Evolutionary conservation across 2,888 invertebrate species (phyloP), one percentile per base, ranked within the genome.

Genomic region (Eilema griseolum): DNA sequence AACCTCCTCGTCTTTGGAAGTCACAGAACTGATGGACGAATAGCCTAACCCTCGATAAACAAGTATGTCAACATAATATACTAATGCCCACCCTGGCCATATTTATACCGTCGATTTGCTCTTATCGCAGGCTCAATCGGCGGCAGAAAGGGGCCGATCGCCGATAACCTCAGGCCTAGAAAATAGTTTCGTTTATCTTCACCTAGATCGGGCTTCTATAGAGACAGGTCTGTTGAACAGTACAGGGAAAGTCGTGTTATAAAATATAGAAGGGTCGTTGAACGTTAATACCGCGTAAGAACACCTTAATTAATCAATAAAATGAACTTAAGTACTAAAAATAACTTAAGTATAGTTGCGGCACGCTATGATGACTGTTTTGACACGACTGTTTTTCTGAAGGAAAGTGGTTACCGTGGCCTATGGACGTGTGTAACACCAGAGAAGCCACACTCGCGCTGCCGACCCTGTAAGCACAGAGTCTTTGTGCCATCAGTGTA

Each of bases 121-220:
- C 61, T 33, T 80, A 73, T 72, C 65, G 61, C 31, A 28, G 41
- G 61, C 66, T 56, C 66, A 61, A 82, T 80, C 73, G 56, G 67
- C 41, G 16, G 37, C 56, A 64, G 10, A 73, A 72, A 69, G 80
- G 76, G 88, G 89, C 82, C 88, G 89, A 89, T 89, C 37, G 69
- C 61, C 79, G 89, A 89, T 89, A 89, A 86, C 81, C 67, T 26
- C 61, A 73, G 82, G 79, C 84, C 85, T 83, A 81, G 68, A 68
- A 80, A 72, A 46, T 37, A 70, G 68, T 70, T n/a, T 76, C 72
- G 67, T 69, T 61, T 37, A 87, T 83, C 82, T 70, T 73, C 61
- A 78, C 78, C 80, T 80, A 78, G 72, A 85, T 85, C 80, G 28
- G 71, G 59, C 63, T 66, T 59, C 52, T 68, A 76, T 64, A 69